Evolutionary conservation across 2,113 vertebrate species (phyloP), one percentile per base, ranked within the genome.

Genomic region (Nothobranchius kuhntae): DNA sequence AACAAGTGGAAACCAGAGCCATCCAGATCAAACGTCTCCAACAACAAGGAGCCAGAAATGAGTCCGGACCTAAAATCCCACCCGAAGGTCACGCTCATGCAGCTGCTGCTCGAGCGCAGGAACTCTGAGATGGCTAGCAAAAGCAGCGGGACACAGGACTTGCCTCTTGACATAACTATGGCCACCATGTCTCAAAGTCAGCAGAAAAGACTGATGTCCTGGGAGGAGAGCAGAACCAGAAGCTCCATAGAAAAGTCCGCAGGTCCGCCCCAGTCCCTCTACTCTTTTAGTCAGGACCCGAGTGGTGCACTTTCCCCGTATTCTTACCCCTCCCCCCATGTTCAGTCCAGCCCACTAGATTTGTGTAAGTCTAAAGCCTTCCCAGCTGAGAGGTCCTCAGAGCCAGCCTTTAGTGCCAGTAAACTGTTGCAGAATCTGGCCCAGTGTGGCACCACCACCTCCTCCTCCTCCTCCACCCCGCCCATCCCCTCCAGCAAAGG

Each of bases 341-440:
- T 89, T 56, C 93, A 94, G 83, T 93, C 91, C 9, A 89, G 89
- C 72, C 93, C 93, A 0, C 71, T 94, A 71, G 92, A 94, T 84
- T 80, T 94, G 77, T 93, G 93, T 63, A 94, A 96, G 78, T 90
- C 95, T 71, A 96, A 95, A 77, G 65, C 90, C 64, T 90, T 87
- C 78, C 87, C 91, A 42, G 92, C 85, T 2, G 93, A 96, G 50
- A 94, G 92, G 79, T 85, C 89, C 0, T 87, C 93, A 65, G 96
- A 93, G 78, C 91, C 95, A 0, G 91, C 94, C 24, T 99, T 99
- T 81, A 98, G 96, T 69, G 98, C 98, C 87, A 99, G 98, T 88
- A 99, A 98, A 85, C 92, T 99, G 71, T 90, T 99, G 89, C 96
- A 99, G 68, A 98, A 99, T 83, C 91, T 99, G 64, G 98, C 98